These are phyloP conservation scores for Oreotrochilus melanogaster DNA, from an alignment of 2,113 vertebrate species.

Conservation along the genomic window DNA sequence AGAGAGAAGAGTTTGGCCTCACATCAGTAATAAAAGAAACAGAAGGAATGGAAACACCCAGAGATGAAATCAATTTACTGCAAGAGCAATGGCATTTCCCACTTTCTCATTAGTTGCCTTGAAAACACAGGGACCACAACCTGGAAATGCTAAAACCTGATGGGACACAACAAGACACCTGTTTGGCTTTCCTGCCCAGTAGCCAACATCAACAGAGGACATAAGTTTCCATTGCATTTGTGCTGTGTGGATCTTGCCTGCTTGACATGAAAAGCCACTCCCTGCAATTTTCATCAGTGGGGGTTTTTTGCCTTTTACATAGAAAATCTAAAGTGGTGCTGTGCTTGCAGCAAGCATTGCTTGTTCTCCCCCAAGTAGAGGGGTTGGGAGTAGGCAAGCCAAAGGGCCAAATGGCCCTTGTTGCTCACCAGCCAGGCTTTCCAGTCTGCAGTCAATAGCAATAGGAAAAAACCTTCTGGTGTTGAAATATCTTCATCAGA, in stretches of 20 bases:
- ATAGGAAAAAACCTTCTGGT: fast-evolving
- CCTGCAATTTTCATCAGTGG: background rate
- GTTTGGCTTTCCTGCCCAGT: background rate
- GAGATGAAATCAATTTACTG: background rate
- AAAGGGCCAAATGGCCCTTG: background rate
- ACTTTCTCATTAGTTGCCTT: background rate
- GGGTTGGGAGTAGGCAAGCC: background rate
- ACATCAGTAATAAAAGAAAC: background rate
- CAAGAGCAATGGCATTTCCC: background rate
- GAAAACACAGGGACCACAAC: background rate
- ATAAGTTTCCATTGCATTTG: background rate
- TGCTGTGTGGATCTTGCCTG: background rate
- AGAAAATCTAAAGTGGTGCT: background rate
- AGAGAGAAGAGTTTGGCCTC: background rate
- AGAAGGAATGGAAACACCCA: background rate
- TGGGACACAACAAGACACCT: background rate
- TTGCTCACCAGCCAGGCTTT: background rate
- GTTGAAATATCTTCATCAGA: background rate
- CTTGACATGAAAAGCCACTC: background rate
- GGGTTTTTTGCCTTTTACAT: background rate
- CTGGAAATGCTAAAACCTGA: background rate
- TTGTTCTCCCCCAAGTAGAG: background rate
- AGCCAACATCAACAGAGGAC: background rate
- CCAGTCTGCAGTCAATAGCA: background rate
- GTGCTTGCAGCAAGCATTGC: background rate